Conservation (phyloP, 2,113 vertebrate species). For the Lepisosteus osseus region DNA sequence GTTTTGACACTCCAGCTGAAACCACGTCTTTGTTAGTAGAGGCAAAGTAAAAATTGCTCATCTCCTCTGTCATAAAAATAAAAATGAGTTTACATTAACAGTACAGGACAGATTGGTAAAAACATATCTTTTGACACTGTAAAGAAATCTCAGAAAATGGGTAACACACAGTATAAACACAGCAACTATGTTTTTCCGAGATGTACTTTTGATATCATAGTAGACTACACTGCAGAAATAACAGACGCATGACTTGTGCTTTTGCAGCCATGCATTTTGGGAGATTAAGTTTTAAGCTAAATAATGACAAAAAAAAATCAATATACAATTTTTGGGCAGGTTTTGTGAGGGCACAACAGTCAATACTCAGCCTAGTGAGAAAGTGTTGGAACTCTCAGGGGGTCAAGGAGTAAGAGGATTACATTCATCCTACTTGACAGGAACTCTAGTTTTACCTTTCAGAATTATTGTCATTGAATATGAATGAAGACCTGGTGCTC, state of each 20-base stretch:
- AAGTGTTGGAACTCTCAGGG: slow-evolving; percentile 40
- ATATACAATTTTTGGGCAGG: slow-evolving; percentile 64
- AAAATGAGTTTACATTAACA: too few species aligned
- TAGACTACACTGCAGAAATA: slow-evolving; percentile 28
- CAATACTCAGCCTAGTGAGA: slow-evolving; percentile 53
- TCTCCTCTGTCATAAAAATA: too few species aligned
- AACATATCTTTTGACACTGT: too few species aligned
- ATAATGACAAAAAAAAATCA: slow-evolving; percentile 68
- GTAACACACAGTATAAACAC: too few species aligned
- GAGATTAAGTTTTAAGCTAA: slow-evolving; percentile 64
- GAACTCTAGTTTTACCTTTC: too few species aligned
- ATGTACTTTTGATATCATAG: background rate
- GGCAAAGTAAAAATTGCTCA: too few species aligned
- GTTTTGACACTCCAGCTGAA: too few species aligned
- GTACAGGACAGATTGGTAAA: too few species aligned
- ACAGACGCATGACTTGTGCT: slow-evolving; percentile 26
- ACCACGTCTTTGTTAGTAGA: too few species aligned
- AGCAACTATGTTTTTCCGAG: too few species aligned
- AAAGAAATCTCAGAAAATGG: too few species aligned
- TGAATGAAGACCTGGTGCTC: slow-evolving; percentile 52
- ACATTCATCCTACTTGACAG: slow-evolving; percentile 12
- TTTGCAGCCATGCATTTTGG: slow-evolving; percentile 56
- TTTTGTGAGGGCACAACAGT: slow-evolving; percentile 50
- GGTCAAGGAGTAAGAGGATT: slow-evolving; percentile 63
- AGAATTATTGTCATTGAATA: slow-evolving; percentile 60